A percentile compares a stretch with the other conserved stretches of the same genome.
Conservation (phyloP, 2,888 invertebrate species). For the Scaptomyza reducta region DNA sequence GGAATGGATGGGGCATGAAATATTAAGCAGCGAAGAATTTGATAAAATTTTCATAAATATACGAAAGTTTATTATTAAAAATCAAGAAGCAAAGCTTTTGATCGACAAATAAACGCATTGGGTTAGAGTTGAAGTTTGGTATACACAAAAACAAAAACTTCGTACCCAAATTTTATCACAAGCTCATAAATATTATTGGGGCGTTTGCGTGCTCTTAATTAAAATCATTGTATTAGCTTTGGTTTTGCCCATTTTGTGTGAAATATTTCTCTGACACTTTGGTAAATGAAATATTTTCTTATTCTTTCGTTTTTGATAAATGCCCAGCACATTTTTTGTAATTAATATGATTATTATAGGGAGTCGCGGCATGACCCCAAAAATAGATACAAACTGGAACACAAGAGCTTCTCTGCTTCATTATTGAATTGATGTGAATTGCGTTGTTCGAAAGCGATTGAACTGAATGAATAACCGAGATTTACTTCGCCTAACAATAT, state of each 20-base stretch:
- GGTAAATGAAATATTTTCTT: conserved; percentile 38
- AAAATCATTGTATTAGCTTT: conserved; percentile 59
- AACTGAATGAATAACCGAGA: neutral
- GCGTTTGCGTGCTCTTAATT: conserved; percentile 56
- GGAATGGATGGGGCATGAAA: neutral
- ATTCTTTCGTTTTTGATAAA: conserved; percentile 38
- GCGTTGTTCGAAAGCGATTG: neutral
- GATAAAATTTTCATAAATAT: conserved; percentile 41
- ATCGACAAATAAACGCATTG: conserved; percentile 60
- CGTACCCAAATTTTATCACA: conserved; percentile 19
- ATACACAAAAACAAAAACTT: neutral
- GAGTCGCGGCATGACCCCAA: conserved; percentile 29
- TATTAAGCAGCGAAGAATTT: neutral
- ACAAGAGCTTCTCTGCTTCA: conserved; percentile 1
- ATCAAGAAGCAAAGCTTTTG: conserved; percentile 45
- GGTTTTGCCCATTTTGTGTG: conserved; percentile 47
- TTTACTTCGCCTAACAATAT: conserved; percentile 30
- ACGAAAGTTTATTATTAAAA: conserved; percentile 62
- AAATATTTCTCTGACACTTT: conserved; percentile 57
- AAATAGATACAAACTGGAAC: conserved; percentile 35
- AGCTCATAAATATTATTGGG: conserved; percentile 62
- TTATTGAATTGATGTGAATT: neutral
- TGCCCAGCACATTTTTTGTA: conserved; percentile 46
- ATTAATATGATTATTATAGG: conserved; percentile 58
- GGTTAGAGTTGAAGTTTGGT: conserved; percentile 1